These are phyloP conservation scores for Drosophila birchii DNA, from an alignment of 2,888 invertebrate species.

Conservation along the genomic window DNA sequence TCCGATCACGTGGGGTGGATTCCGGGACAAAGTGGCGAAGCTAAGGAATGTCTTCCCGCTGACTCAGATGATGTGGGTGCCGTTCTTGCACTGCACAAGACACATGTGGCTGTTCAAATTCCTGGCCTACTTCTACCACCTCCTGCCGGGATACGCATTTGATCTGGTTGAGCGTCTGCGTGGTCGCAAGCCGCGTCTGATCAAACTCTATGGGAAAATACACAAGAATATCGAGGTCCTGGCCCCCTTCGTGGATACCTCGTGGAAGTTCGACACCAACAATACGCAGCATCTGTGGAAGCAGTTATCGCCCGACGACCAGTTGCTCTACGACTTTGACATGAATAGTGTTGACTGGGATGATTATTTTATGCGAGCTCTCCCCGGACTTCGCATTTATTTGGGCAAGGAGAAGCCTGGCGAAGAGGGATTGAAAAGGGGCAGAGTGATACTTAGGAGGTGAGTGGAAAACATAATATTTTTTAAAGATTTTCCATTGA, in stretches of 20 bases:
- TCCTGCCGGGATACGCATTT: conserved; percentile 87
- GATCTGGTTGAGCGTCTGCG: conserved; percentile 84
- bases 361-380: conserved; percentile 85
- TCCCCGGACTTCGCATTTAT: conserved; percentile 90
- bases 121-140: conserved; percentile 87
- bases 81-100: conserved; percentile 85
- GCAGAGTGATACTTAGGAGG: conserved; percentile 87
- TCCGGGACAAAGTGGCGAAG: conserved; percentile 79
- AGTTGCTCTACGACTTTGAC: conserved; percentile 89
- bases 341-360: conserved; percentile 90
- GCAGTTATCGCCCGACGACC: conserved; percentile 83
- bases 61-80: conserved; percentile 89
- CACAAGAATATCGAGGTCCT: conserved; percentile 91
- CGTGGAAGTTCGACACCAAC: conserved; percentile 89
- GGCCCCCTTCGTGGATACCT: conserved; percentile 90
- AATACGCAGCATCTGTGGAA: conserved; percentile 86
- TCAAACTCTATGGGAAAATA: conserved; percentile 91
- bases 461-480: conserved; percentile 72
- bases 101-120: conserved; percentile 83
- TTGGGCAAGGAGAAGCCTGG: conserved; percentile 91
- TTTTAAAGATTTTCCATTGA: too few species aligned
- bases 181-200: conserved; percentile 85
- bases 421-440: conserved; percentile 86
- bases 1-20: conserved; percentile 92
- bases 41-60: conserved; percentile 87